Percentiles rank a stretch among this genome's conserved stretches.
These are phyloP conservation scores for Camponotus fellah DNA, from an alignment of 2,888 invertebrate genomes.

Conservation along the genomic window DNA sequence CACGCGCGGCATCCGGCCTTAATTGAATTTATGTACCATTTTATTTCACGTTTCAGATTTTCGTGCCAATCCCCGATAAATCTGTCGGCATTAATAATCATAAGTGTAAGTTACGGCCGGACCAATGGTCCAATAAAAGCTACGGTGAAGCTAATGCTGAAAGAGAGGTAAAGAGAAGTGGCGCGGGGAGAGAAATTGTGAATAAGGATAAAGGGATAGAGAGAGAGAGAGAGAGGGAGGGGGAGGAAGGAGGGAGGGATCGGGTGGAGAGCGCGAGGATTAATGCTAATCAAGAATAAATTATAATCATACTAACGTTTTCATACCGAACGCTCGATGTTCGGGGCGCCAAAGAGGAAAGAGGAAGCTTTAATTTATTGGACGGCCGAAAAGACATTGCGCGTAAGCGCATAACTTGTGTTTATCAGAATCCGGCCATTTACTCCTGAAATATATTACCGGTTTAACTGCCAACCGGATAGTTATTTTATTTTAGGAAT, in stretches of 20 bases:
- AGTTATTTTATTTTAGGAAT: conserved; percentile 76
- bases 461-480: conserved; percentile 76
- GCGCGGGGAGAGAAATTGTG: conserved; percentile 42
- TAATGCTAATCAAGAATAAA: conserved; percentile 85
- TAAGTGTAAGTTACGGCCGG: conserved; percentile 83
- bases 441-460: conserved; percentile 78
- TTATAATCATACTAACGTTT: conserved; percentile 80
- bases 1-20: conserved; percentile 59
- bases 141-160: conserved; percentile 80
- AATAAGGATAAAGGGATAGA: conserved; percentile 42
- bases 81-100: conserved; percentile 84
- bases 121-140: conserved; percentile 82
- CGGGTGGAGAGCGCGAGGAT: conserved; percentile 72
- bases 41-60: conserved; percentile 79
- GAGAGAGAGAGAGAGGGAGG: conserved; percentile 19
- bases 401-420: conserved; percentile 80
- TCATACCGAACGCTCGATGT: conserved; percentile 39
- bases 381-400: conserved; percentile 80
- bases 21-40: conserved; percentile 80
- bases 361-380: conserved; percentile 76
- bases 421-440: conserved; percentile 79
- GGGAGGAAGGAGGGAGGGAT: conserved; percentile 21
- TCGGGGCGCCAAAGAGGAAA: conserved; percentile 18
- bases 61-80: conserved; percentile 82
- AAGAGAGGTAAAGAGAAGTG: conserved; percentile 52